A percentile compares a stretch with the other conserved stretches of the same genome.
Conservation (phyloP, 2,113 vertebrate species). For the Lanius ludovicianus region DNA sequence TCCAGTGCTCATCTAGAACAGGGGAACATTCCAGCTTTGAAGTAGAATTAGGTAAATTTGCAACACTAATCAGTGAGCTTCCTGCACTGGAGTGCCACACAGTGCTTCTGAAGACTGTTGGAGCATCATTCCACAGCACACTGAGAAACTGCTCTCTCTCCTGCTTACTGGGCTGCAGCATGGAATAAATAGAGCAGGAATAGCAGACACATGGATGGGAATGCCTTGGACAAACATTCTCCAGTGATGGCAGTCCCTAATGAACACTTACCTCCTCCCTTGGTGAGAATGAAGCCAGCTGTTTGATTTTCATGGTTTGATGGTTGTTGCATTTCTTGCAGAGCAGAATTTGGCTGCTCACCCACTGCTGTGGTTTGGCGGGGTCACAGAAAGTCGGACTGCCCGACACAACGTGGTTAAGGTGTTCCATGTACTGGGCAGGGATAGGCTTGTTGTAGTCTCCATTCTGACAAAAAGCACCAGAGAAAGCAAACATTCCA, state of each 20-base stretch:
- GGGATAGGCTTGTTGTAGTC: constrained; percentile 99
- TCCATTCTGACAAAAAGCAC: constrained; percentile 81
- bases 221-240: not conserved
- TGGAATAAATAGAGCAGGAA: not conserved
- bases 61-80: not conserved
- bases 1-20: not conserved
- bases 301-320: constrained; percentile 91
- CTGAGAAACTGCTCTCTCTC: not conserved
- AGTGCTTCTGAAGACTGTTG: not conserved
- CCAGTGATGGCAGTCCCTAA: not conserved
- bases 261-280: constrained; percentile 83
- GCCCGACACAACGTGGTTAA: constrained; percentile 90
- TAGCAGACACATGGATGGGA: not conserved
- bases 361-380: constrained; percentile 85
- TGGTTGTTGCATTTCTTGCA: constrained; percentile 93
- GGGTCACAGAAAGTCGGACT: constrained; percentile 62
- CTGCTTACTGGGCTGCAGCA: not conserved
- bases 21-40: not conserved
- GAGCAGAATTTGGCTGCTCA: constrained; percentile 92
- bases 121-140: not conserved
- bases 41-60: not conserved
- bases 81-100: not conserved
- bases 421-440: constrained; percentile 92
- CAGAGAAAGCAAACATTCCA: not conserved
- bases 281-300: constrained; percentile 89